Evolutionary conservation across 35 echinoderm and acorn worm species (phyloP), one percentile per base, ranked within the genome.

Genomic region (Anneissia japonica): DNA sequence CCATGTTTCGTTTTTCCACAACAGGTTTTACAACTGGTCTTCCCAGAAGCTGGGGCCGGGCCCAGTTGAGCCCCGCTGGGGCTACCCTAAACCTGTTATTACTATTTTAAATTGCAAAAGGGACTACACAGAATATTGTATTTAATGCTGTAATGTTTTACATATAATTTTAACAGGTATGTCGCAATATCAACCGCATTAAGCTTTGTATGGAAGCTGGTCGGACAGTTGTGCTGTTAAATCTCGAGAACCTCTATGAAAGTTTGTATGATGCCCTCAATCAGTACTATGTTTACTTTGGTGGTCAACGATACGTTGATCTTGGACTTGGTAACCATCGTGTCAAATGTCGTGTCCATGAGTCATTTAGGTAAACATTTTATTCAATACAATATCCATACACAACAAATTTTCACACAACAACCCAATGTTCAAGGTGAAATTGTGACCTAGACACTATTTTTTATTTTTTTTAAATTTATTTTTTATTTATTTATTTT

Each of bases 231-330:
- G 83, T 85, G 26, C 72, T 85, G 2, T 38, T 85, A 33, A 85
- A 85, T 36, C 37, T 85, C 34, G 83, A 85, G 56, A 85, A 85
- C 34, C 72, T 85, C 56, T 85, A 85, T 75, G 83, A 85, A 30
- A 85, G 83, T 75, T 40, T 85, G 72, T 85, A 85, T 39, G 83
- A 85, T 75, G 83, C 83, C 14, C 72, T 85, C 31, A 85, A 85
- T 72, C 83, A 85, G 35, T 85, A 85, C 33, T 85, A 85, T 37
- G 83, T 85, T 30, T 75, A 85, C 56, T 85, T 85, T 75, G 83
- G 83, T 4, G 83, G 83, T 19, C 56, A 85, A n/a, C 46, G 83
- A 33, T 85, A 85, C 31, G 83, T 85, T 38, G 83, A 85, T 38
- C 72, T 85, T 11, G 83, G 83, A 14, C 83, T 85, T 35, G 83